Evolutionary conservation across 2,113 vertebrate genomes (phyloP).

Genomic region (Gasterosteus aculeatus): DNA sequence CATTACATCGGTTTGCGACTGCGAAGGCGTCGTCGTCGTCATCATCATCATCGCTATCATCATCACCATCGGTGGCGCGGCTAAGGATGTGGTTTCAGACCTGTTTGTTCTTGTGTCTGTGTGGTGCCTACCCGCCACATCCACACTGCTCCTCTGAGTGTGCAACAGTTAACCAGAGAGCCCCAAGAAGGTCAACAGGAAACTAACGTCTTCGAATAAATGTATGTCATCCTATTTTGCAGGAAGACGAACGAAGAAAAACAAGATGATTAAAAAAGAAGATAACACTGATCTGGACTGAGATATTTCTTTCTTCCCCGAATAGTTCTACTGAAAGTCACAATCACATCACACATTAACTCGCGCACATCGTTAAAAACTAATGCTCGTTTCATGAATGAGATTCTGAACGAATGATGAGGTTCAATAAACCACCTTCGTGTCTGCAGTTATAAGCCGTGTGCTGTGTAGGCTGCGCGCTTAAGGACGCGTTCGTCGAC

Average conservation of each 20-base stretch:
- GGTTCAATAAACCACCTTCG: background rate
- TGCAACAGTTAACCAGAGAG: slow-evolving; percentile 13
- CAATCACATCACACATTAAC: background rate
- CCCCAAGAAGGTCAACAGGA: slow-evolving; percentile 45
- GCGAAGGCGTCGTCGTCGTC: slow-evolving; percentile 36
- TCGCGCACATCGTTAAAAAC: background rate
- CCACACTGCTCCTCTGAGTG: slow-evolving; percentile 57
- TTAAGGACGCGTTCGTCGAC: no score
- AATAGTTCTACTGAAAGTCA: background rate
- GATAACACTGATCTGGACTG: background rate
- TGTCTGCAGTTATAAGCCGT: background rate
- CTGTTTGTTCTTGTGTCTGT: background rate
- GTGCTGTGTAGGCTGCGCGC: no score
- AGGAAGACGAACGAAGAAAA: background rate
- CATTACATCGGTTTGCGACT: slow-evolving; percentile 1
- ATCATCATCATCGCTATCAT: slow-evolving; percentile 16
- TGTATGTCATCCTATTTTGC: background rate
- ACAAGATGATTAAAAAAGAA: background rate
- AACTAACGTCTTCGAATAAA: slow-evolving; percentile 18
- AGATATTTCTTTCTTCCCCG: background rate
- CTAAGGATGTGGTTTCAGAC: slow-evolving; percentile 68
- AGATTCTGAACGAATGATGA: background rate
- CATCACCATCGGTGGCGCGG: slow-evolving; percentile 36
- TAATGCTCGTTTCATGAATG: slow-evolving; percentile 6
- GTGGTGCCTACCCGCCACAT: slow-evolving; percentile 53